Conservation (phyloP, 2,113 vertebrate species). For the pig (Sus scrofa) region DNA sequence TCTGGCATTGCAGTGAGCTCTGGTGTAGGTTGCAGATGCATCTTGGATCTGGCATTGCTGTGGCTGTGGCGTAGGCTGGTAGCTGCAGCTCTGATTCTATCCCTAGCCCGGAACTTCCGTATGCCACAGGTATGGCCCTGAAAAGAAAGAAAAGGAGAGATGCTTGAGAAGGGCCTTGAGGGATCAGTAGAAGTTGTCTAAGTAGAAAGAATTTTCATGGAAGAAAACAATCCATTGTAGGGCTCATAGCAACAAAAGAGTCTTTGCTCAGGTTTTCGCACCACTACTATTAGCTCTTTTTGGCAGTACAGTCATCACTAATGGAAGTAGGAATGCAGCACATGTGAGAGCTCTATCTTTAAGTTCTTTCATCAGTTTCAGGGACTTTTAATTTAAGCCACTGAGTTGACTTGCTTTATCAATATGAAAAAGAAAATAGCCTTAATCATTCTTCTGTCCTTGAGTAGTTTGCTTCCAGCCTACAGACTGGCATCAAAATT, state of each 20-base stretch:
- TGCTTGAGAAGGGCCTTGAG: background rate
- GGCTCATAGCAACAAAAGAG: background rate
- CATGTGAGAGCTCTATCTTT: background rate
- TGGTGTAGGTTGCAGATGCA: too few relatives aligned
- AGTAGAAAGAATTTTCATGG: background rate
- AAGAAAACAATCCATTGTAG: background rate
- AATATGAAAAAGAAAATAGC: conserved; percentile 30
- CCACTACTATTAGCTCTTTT: background rate
- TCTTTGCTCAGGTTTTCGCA: background rate
- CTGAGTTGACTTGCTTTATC: background rate
- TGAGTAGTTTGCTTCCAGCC: background rate
- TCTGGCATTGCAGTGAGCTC: too few relatives aligned
- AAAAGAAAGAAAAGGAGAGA: background rate
- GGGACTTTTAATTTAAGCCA: background rate
- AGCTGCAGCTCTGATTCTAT: too few relatives aligned
- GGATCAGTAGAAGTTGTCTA: background rate
- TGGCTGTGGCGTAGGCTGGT: too few relatives aligned
- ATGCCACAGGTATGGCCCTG: too few relatives aligned
- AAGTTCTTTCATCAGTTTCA: background rate
- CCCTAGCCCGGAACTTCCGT: too few relatives aligned
- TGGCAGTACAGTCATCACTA: background rate
- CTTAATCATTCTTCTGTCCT: background rate
- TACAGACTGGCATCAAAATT: background rate
- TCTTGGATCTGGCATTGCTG: too few relatives aligned
- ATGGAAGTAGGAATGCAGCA: background rate